Evolutionary conservation across 2,797 vertebrate species (phyloP), one percentile per base, ranked within the genome.

Genomic region (Anas acuta): DNA sequence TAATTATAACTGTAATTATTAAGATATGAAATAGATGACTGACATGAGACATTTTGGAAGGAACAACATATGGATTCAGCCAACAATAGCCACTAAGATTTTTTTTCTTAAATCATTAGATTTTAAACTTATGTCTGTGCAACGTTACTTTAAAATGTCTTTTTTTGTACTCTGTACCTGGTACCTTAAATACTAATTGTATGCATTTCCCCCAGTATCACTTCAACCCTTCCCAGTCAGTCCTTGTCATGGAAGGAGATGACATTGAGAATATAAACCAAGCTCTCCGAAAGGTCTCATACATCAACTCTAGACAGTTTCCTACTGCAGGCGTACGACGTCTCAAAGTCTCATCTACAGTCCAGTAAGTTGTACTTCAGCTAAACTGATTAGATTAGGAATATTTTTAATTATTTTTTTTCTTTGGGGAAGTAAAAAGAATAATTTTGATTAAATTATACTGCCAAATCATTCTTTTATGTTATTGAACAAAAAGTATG

Each of bases 261-360:
- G 99, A 99, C 97, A 97, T 99, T 96, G 98, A 98, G 95, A 99
- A 98, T 97, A 98, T 99, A 97, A 99, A 99, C 97, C 96, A 89
- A 19, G 99, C 99, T 37, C 98, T 99, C 78, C 98, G 93, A 97
- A 99, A 99, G 94, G 98, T 99, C 77, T 99, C 99, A 95, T 99
- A 99, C 98, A 99, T 99, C 97, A 99, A 99, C 97, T 99, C 99
- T 43, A 98, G 98, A 84, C 99, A 99, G 98, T 99, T 99, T 93
- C 99, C 99, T 30, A 99, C 98, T 0, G 97, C 98, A 22, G 99
- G 99, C 2, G 82, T 98, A 70, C 98, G 99, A 60, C 98, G 95
- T 56, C 98, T 99, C 90, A 98, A 98, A 97, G 98, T 99, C 92
- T 99, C 99, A 71, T 99, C 99, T 9, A 95, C 98, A 92, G 99